Conservation (phyloP, 2,797 vertebrate genomes). For the Anolis apletophallus region DNA sequence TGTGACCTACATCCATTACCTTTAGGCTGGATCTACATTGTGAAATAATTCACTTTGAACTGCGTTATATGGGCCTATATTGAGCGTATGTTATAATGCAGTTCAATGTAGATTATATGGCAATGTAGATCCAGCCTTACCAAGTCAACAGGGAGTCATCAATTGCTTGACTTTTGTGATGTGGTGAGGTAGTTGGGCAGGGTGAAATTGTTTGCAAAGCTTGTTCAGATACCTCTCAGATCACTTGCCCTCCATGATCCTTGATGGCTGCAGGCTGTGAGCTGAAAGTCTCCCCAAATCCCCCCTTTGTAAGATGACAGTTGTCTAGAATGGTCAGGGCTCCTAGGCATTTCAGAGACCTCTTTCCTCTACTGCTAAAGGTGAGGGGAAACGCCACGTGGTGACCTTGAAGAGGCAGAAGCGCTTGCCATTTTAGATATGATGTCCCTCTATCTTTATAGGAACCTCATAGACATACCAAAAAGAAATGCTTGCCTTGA, state of each 20-base stretch:
- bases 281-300: not conserved
- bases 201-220: not conserved
- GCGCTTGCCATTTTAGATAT: not conserved
- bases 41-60: no score
- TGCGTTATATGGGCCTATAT: no score
- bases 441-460: not conserved
- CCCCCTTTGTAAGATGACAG: not conserved
- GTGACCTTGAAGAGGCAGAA: not conserved
- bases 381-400: not conserved
- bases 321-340: not conserved
- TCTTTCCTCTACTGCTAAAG: not conserved
- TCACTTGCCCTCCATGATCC: constrained; percentile 1
- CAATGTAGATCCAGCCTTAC: no score
- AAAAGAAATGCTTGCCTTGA: constrained; percentile 4
- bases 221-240: not conserved
- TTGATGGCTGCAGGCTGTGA: not conserved
- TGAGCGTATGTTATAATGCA: no score
- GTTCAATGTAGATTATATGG: no score
- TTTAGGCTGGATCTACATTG: no score
- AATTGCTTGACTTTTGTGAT: no score
- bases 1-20: not conserved
- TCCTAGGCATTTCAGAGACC: not conserved
- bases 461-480: constrained; percentile 13
- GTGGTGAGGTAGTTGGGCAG: not conserved
- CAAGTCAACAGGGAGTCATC: no score